These are phyloP conservation scores for Cossypha caffra DNA, from an alignment of 2,797 vertebrate genomes.

Conservation along the genomic window DNA sequence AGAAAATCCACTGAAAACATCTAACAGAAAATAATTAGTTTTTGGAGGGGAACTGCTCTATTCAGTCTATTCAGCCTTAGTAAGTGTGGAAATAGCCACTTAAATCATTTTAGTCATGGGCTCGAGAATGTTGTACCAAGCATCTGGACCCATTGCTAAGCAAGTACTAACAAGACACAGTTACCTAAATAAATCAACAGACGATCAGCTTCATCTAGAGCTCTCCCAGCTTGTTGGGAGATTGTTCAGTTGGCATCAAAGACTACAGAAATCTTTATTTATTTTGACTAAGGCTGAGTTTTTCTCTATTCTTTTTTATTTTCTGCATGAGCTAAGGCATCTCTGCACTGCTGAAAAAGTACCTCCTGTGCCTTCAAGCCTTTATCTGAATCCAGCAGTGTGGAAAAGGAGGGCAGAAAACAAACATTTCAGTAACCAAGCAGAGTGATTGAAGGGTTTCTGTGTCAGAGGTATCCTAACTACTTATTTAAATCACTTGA, in stretches of 20 bases:
- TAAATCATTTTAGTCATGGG: background rate
- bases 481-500: background rate
- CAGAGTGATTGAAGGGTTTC: background rate
- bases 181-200: slow-evolving; percentile 14
- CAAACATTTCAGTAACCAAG: background rate
- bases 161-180: background rate
- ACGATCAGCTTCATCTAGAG: background rate
- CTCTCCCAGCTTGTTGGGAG: background rate
- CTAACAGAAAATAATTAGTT: background rate
- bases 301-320: background rate
- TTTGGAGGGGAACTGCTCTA: background rate
- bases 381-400: background rate
- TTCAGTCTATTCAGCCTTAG: background rate
- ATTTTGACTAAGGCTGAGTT: background rate
- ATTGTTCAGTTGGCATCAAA: background rate
- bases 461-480: background rate
- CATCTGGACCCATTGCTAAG: background rate
- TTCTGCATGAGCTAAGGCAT: background rate
- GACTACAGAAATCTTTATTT: background rate
- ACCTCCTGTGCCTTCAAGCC: background rate
- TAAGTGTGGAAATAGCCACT: background rate
- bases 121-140: slow-evolving; percentile 19
- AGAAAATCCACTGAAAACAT: background rate
- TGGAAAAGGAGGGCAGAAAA: background rate
- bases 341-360: background rate